phyloP scores from a whole-genome alignment of 2,888 invertebrate genomes.

The Lamellibrachia columna region DNA sequence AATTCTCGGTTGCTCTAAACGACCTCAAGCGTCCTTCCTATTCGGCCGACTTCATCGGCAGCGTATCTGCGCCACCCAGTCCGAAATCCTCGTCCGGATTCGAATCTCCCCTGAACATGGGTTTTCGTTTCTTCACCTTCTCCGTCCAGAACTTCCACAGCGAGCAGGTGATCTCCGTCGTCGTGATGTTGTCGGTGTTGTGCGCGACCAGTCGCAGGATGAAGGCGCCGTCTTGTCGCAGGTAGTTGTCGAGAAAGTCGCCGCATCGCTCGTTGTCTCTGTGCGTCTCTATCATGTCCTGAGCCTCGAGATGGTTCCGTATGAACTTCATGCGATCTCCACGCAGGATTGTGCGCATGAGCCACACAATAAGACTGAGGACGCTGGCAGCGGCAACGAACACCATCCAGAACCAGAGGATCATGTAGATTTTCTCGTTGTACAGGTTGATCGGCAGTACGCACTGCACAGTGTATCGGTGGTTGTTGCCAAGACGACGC shows the following conservation, averaged over 20 bases:
- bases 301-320: conserved; percentile 28
- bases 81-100: not conserved
- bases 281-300: not conserved
- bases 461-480: conserved; percentile 38
- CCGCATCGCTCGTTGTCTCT: conserved; percentile 18
- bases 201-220: conserved; percentile 61
- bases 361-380: conserved; percentile 36
- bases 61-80: not conserved
- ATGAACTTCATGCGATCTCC: conserved; percentile 31
- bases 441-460: conserved; percentile 41
- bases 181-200: conserved; percentile 63
- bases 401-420: conserved; percentile 41
- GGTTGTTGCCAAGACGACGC: conserved; percentile 34
- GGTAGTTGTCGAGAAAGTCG: conserved; percentile 59
- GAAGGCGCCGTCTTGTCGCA: conserved; percentile 63
- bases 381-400: conserved; percentile 32
- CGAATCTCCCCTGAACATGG: not conserved
- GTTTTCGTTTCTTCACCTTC: conserved; percentile 18
- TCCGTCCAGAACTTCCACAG: conserved; percentile 59
- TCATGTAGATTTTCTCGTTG: conserved; percentile 44
- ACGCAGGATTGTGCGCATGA: conserved; percentile 25
- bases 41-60: not conserved
- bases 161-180: conserved; percentile 59
- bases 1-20: not conserved
- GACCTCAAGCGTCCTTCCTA: not conserved